Evolutionary conservation across 2,888 invertebrate species (phyloP).

Genomic region (Mylabris sibirica): DNA sequence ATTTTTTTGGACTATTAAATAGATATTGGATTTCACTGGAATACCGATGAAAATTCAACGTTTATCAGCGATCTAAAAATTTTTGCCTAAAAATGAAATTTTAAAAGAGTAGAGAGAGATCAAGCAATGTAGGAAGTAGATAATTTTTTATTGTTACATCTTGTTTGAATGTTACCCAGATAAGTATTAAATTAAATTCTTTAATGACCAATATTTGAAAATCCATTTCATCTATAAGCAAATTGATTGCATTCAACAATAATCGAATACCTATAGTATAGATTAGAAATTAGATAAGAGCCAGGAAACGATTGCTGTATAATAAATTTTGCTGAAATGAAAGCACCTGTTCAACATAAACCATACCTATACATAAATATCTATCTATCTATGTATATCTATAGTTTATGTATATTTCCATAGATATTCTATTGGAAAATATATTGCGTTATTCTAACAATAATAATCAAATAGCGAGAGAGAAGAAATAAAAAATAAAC

Average conservation of each 20-base stretch:
- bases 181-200: no score
- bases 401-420: not conserved
- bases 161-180: no score
- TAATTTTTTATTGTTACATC: no score
- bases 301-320: not conserved
- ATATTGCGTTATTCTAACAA: not conserved
- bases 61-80: not conserved
- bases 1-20: not conserved
- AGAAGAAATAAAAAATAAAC: not conserved
- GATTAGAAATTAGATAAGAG: slow-evolving; percentile 5
- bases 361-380: not conserved
- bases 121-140: no score
- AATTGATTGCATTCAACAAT: not conserved
- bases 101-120: no score
- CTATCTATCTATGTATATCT: not conserved
- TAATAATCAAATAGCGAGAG: not conserved
- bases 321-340: not conserved
- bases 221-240: not conserved
- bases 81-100: no score
- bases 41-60: no score
- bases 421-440: not conserved
- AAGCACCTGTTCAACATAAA: slow-evolving; percentile 2
- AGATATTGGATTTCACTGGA: not conserved
- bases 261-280: not conserved
- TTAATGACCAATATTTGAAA: not conserved